Evolutionary conservation across 2,888 invertebrate genomes (phyloP), one percentile per base, ranked within the genome.

Genomic region (Volucella inflata): DNA sequence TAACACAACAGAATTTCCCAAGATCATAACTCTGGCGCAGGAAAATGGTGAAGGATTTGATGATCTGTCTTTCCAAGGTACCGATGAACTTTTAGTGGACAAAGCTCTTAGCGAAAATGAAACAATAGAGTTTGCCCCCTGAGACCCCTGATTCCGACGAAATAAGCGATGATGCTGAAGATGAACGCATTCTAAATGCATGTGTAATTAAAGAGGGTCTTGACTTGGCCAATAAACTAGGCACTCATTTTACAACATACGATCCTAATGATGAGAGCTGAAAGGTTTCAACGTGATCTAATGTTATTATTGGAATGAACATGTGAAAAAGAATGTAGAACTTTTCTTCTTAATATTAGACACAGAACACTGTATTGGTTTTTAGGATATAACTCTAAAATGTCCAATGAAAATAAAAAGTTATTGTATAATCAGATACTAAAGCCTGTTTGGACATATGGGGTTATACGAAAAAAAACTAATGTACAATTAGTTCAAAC

Each of bases 31-130:
- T 46, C 71, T 87, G 46, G 87, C 87, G 79, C 89, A 88, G 76
- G 36, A 76, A 65, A 87, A 89, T 78, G 77, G 87, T 62, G 88
- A 89, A 70, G 88, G 87, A 53, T 88, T 89, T 87, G 85, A 88
- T 74, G 83, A 87, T 75, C 87, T 88, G 51, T 46, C 75, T 50
- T 74, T 83, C 68, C 87, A 75, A 70, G 88, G 88, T 67, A 76
- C 87, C 40, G 87, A 75, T 16, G 87, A 78, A 65, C 55, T 83
- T 46, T 50, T 88, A 67, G 70, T 87, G 67, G 88, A 89, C 67
- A 87, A 84, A 82, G 87, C 84, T 65, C 64, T 88, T 46, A 75
- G 71, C 77, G 87, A 88, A 62, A 79, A 81, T 78, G 88, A 88
- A 70, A 79, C 88, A 78, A 78, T 87, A 76, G 68, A 87, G 79